These are phyloP conservation scores for Hipparchia sbordonii DNA, from an alignment of 2,888 invertebrate species.

Conservation along the genomic window DNA sequence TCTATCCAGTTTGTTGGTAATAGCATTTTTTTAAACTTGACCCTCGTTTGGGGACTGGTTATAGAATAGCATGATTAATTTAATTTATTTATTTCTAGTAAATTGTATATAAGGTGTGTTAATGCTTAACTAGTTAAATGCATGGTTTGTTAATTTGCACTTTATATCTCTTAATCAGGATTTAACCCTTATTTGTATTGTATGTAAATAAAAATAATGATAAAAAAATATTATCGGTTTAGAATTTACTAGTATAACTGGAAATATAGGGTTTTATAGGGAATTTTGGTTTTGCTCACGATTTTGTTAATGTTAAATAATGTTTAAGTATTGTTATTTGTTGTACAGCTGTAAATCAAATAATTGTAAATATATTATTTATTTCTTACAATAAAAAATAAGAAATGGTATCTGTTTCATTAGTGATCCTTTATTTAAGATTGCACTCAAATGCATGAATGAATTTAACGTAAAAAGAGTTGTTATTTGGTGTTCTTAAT, in stretches of 20 bases:
- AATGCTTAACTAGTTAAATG: constrained; percentile 52
- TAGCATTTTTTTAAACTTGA: constrained; percentile 30
- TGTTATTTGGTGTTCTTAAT: no score
- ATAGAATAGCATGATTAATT: constrained; percentile 54
- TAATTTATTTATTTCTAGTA: constrained; percentile 58
- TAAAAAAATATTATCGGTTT: constrained; percentile 1
- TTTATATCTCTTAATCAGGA: constrained; percentile 45
- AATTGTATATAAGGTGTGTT: constrained; percentile 48
- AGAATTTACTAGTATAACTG: neutral
- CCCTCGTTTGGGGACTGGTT: constrained; percentile 25
- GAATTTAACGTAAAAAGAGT: no score
- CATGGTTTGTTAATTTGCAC: constrained; percentile 61
- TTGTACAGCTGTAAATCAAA: constrained; percentile 52
- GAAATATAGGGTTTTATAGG: constrained; percentile 2
- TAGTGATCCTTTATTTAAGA: constrained; percentile 48
- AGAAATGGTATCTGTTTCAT: constrained; percentile 69
- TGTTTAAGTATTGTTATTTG: constrained; percentile 37
- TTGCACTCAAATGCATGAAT: constrained; percentile 23
- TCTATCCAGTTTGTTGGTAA: constrained; percentile 29
- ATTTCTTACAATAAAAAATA: constrained; percentile 69
- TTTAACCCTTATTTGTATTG: constrained; percentile 18
- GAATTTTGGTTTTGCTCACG: constrained; percentile 36
- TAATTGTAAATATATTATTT: constrained; percentile 68
- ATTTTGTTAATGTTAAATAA: constrained; percentile 33
- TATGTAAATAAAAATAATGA: constrained; percentile 22